These are phyloP conservation scores for Hyposmocoma kahamanoa DNA, from an alignment of 1,140 invertebrate genomes.

Conservation along the genomic window DNA sequence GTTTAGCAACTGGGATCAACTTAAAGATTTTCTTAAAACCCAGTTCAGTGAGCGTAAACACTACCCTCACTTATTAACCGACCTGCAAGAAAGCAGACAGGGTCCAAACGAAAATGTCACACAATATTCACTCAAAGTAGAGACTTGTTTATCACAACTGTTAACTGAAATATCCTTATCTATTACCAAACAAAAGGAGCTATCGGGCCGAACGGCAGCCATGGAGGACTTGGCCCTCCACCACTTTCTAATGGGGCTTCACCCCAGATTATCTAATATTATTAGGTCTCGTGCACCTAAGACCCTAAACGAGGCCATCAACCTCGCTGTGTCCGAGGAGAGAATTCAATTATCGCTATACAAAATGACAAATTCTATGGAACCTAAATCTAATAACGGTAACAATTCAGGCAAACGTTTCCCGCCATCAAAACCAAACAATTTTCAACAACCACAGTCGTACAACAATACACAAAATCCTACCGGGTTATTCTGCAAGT, in stretches of 20 bases:
- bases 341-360: too few species aligned
- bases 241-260: slow-evolving; percentile 19
- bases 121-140: slow-evolving; percentile 14
- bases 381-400: too few species aligned
- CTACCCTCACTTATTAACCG: slow-evolving; percentile 17
- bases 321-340: too few species aligned
- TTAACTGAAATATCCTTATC: slow-evolving; percentile 18
- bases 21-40: slow-evolving; percentile 24
- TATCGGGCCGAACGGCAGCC: slow-evolving; percentile 17
- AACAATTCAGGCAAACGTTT: too few species aligned
- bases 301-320: too few species aligned
- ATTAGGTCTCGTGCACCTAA: too few species aligned
- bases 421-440: too few species aligned
- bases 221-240: slow-evolving; percentile 25
- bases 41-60: slow-evolving; percentile 22
- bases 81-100: slow-evolving; percentile 18
- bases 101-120: slow-evolving; percentile 11
- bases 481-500: neutral
- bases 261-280: slow-evolving; percentile 21
- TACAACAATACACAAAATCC: too few species aligned
- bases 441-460: too few species aligned
- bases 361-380: too few species aligned
- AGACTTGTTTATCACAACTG: slow-evolving; percentile 19
- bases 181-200: slow-evolving; percentile 9
- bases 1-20: slow-evolving; percentile 15